These are phyloP conservation scores for Mythimna albipuncta DNA, from an alignment of 2,888 invertebrate genomes.

Conservation along the genomic window DNA sequence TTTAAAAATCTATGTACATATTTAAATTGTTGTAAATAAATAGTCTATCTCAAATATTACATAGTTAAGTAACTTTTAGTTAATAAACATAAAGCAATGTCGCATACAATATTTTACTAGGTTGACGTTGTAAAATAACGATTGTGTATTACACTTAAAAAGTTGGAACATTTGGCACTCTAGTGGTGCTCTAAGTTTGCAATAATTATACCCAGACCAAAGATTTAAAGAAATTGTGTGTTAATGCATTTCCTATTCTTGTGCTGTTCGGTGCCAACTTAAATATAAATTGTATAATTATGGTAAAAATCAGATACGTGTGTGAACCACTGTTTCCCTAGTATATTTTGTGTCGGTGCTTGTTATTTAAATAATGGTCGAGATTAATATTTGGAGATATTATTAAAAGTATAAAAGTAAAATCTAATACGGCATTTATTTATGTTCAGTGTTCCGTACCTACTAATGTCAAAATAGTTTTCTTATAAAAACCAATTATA, in stretches of 20 bases:
- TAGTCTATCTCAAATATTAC: slow-evolving; percentile 84
- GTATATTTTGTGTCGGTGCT: slow-evolving; percentile 71
- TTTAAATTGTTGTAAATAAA: slow-evolving; percentile 89
- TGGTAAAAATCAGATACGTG: slow-evolving; percentile 69
- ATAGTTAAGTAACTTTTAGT: slow-evolving; percentile 67
- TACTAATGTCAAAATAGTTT: not conserved
- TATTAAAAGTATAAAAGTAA: slow-evolving; percentile 64
- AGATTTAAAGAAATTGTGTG: slow-evolving; percentile 80
- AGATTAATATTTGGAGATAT: slow-evolving; percentile 71
- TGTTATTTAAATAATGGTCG: slow-evolving; percentile 69
- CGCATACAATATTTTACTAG: slow-evolving; percentile 65
- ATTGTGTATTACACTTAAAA: slow-evolving; percentile 61
- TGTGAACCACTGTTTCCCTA: slow-evolving; percentile 69
- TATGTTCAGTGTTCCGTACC: slow-evolving; percentile 25
- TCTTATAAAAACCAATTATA: no score
- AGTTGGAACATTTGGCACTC: slow-evolving; percentile 59
- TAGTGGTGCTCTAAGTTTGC: slow-evolving; percentile 73
- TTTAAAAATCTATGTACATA: slow-evolving; percentile 85
- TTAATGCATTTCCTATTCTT: slow-evolving; percentile 74
- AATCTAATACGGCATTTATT: slow-evolving; percentile 41
- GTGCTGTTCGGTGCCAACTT: slow-evolving; percentile 82
- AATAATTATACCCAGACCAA: slow-evolving; percentile 85
- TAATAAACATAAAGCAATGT: slow-evolving; percentile 60
- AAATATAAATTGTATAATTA: slow-evolving; percentile 68
- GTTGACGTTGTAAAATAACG: slow-evolving; percentile 62